Conservation (phyloP, 2,797 vertebrate species). For the Parauchenoglanis ngamensis region DNA sequence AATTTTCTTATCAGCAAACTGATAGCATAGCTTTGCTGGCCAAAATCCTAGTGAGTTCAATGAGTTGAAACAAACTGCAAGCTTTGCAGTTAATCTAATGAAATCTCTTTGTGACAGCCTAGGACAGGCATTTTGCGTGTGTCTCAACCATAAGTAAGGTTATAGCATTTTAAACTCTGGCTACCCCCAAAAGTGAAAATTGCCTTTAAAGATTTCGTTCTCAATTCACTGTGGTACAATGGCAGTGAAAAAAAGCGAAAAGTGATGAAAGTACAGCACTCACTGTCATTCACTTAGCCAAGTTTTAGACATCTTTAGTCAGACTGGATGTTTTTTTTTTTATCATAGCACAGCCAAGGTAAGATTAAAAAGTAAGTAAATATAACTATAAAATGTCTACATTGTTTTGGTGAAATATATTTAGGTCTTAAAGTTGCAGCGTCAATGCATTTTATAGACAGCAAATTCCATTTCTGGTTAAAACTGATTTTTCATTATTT, state of each 20-base stretch:
- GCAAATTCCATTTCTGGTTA: background rate
- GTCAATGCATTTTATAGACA: background rate
- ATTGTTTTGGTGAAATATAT: background rate
- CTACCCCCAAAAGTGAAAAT: background rate
- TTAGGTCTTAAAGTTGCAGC: background rate
- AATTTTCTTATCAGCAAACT: slow-evolving; percentile 37
- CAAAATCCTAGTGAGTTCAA: background rate
- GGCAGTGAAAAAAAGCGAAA: background rate
- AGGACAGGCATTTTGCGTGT: background rate
- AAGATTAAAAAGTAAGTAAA: background rate
- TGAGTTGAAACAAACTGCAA: slow-evolving; percentile 7
- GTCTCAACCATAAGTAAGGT: background rate
- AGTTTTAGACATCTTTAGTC: background rate
- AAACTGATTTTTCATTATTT: background rate
- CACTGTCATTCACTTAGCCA: background rate
- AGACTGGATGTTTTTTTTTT: background rate
- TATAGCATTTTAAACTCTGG: background rate
- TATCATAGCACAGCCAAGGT: background rate
- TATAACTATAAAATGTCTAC: background rate
- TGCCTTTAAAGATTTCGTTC: background rate
- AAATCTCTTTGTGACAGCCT: background rate
- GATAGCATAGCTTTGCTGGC: slow-evolving; percentile 10
- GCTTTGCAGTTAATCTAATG: slow-evolving; percentile 8
- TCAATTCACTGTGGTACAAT: background rate
- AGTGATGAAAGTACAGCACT: background rate